Percentiles rank a stretch among this genome's conserved stretches.
Conservation (phyloP, 2,113 vertebrate genomes). For the Amphiprion ocellaris region DNA sequence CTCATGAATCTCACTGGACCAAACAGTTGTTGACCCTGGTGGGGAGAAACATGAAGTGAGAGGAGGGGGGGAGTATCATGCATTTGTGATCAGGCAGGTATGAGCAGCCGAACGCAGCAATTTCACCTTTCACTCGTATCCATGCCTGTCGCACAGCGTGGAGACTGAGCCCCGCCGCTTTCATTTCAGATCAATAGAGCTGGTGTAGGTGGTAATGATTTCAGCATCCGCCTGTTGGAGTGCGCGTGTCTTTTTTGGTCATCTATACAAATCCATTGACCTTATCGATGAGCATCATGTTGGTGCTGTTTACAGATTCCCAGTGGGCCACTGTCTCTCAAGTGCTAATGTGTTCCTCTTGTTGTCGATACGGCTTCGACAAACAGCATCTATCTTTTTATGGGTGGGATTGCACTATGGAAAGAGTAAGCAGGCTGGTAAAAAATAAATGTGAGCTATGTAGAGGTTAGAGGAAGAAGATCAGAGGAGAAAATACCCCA, state of each 20-base stretch:
- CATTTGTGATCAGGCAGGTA: constrained; percentile 37
- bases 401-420: constrained; percentile 2
- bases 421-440: background rate
- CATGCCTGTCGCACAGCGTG: constrained; percentile 17
- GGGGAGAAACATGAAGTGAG: background rate
- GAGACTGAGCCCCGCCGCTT: constrained; percentile 2
- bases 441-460: constrained; percentile 35
- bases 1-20: constrained; percentile 49
- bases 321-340: constrained; percentile 61
- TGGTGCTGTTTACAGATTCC: constrained; percentile 68
- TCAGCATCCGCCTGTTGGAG: constrained; percentile 48
- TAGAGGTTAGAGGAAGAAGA: constrained; percentile 33
- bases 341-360: constrained; percentile 63
- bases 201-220: constrained; percentile 70
- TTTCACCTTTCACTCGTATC: constrained; percentile 37
- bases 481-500: constrained; percentile 4
- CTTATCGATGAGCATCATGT: constrained; percentile 62
- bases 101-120: constrained; percentile 45
- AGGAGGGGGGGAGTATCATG: constrained; percentile 18
- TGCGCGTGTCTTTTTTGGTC: constrained; percentile 60
- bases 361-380: constrained; percentile 57
- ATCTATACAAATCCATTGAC: constrained; percentile 70
- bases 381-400: constrained; percentile 53
- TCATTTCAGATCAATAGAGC: constrained; percentile 61
- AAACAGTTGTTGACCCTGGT: constrained; percentile 46